Evolutionary conservation across 1,140 invertebrate species (phyloP).

Genomic region (Hermatobates lingyangjiaoensis): DNA sequence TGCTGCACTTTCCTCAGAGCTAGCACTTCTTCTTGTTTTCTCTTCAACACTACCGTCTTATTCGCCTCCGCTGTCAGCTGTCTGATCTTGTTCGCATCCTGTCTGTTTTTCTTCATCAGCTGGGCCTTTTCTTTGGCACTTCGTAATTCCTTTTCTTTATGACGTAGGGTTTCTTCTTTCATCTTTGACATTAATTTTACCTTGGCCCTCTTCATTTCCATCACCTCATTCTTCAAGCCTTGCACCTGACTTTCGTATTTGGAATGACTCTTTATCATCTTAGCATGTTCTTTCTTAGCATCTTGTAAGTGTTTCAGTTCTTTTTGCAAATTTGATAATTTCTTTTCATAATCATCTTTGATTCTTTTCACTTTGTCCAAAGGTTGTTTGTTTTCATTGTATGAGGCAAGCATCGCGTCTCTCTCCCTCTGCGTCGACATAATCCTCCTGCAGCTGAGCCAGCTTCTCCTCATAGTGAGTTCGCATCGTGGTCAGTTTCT

Average conservation of each 20-base stretch:
- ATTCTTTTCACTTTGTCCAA: conserved; percentile 69
- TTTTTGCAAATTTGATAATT: conserved; percentile 60
- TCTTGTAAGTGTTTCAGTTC: conserved; percentile 75
- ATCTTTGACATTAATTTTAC: conserved; percentile 84
- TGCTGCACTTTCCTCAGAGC: conserved; percentile 7
- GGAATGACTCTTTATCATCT: conserved; percentile 61
- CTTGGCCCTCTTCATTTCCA: conserved; percentile 74
- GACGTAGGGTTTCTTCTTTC: conserved; percentile 70
- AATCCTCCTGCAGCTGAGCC: conserved; percentile 72
- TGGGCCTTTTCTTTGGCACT: conserved; percentile 68
- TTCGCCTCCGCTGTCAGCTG: conserved; percentile 69
- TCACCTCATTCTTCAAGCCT: conserved; percentile 57
- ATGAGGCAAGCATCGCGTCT: conserved; percentile 69
- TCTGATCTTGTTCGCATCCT: conserved; percentile 77
- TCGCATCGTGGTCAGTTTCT: conserved; percentile 59
- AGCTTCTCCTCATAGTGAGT: conserved; percentile 90
- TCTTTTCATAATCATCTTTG: conserved; percentile 77
- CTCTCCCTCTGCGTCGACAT: conserved; percentile 77
- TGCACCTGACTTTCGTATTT: conserved; percentile 65
- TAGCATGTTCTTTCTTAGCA: conserved; percentile 75
- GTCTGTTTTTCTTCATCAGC: conserved; percentile 67
- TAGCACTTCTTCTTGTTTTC: conserved; percentile 84
- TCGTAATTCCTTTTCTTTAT: conserved; percentile 52
- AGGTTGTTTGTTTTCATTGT: conserved; percentile 28
- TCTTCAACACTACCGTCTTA: conserved; percentile 76